phyloP scores from a whole-genome alignment of 2,797 vertebrate genomes.

The Sebastes umbrosus region DNA sequence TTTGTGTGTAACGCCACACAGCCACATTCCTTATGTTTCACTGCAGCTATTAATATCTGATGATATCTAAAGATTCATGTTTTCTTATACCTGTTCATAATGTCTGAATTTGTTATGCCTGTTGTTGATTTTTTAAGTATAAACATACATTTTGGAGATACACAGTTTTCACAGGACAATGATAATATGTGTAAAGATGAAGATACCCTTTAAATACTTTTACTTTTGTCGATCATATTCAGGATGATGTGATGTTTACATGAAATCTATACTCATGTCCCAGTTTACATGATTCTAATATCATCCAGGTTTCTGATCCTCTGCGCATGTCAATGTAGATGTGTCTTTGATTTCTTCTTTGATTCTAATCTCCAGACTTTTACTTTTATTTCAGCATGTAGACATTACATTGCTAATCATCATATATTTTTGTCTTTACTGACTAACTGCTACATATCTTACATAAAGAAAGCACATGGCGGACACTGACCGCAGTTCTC shows the following conservation, averaged over 20 bases:
- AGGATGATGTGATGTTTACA: not conserved
- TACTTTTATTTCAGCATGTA: not conserved
- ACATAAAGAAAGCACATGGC: not conserved
- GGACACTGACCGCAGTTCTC: not conserved
- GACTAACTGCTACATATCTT: not conserved
- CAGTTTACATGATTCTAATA: not conserved
- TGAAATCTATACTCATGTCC: not conserved
- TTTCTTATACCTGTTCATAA: not conserved
- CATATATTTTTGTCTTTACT: not conserved
- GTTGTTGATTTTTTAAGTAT: not conserved
- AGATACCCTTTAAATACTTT: not conserved
- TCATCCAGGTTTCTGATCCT: not conserved
- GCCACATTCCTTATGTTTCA: constrained; percentile 1
- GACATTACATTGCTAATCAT: not conserved
- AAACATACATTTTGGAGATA: not conserved
- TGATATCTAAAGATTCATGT: not conserved
- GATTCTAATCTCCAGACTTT: not conserved
- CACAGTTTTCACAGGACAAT: not conserved
- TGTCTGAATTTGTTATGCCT: not conserved
- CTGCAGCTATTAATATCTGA: not conserved
- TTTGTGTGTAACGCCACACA: not conserved
- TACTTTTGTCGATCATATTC: not conserved
- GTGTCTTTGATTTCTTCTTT: not conserved
- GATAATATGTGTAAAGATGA: not conserved
- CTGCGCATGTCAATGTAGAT: not conserved